Percentiles rank a stretch among this genome's conserved stretches.
Evolutionary conservation across 2,113 vertebrate genomes (phyloP).

Genomic region (Dendrocopos noguchii): DNA sequence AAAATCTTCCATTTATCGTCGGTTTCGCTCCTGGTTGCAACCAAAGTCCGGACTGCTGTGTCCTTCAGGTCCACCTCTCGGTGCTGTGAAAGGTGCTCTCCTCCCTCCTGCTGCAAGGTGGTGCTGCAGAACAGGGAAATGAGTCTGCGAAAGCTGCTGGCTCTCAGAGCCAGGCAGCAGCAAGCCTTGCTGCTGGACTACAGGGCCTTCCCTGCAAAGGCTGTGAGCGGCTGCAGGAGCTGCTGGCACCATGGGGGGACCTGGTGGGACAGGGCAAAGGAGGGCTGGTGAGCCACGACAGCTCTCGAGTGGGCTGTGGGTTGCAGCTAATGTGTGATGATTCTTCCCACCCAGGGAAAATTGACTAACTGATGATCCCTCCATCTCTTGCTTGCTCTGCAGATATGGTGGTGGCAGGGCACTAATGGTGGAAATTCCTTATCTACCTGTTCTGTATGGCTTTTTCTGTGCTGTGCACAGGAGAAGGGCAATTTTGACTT

Average conservation of each 20-base stretch:
- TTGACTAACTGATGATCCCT: accelerated
- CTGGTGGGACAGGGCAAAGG: background rate
- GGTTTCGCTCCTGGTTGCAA: background rate
- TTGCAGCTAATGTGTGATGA: too few species aligned
- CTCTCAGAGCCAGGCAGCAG: background rate
- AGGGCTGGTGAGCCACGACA: background rate
- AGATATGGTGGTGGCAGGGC: accelerated
- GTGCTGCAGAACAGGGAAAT: conserved; percentile 70
- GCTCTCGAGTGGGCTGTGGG: accelerated
- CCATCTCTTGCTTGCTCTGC: background rate
- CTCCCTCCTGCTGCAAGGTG: conserved; percentile 65
- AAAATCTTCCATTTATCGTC: accelerated
- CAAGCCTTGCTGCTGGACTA: background rate
- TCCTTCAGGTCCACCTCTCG: background rate
- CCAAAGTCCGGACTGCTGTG: background rate
- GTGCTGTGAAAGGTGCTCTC: background rate
- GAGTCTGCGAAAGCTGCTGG: background rate
- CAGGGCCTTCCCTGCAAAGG: background rate
- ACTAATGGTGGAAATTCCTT: background rate
- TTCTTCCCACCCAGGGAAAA: background rate
- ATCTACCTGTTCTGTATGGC: accelerated
- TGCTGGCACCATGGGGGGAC: background rate
- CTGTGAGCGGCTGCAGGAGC: background rate
- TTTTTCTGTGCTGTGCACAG: accelerated
- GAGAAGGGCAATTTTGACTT: background rate